Base-by-base conservation (phyloP, 1,140 invertebrate species). In the Panulirus ornatus region DNA sequence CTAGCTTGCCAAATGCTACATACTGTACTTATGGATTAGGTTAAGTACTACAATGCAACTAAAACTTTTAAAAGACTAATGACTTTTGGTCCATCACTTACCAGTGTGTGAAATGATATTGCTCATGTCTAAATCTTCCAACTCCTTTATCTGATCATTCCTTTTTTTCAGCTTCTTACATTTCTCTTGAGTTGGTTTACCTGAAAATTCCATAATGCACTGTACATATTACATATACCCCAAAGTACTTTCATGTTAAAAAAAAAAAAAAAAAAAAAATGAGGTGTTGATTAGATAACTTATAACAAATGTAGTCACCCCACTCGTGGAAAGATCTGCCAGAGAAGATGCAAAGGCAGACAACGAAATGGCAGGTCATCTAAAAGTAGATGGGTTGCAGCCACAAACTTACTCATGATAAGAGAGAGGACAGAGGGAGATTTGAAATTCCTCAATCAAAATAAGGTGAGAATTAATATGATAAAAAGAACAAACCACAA, bases 101-200 rank as follows among this genome's bases (percentile, higher is more conserved):
- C 84, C 71, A 40, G 70, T 73, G 11, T 40, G 42, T 9, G 42
- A 5, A 16, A 87, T 79, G 54, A 87, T 87, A 54, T 78, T 87
- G 30, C 11, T 27, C 73, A 58, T 58, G 42, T 87, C 84, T 16
- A 87, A 54, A 1, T 76, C 71, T n/a, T 19, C 75, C 34, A 87
- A 6, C 38, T 87, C 84, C 38, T 66, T 79, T 44, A 79, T 42
- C 47, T 16, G 1, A 14, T 87, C 84, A 22, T 63, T 9, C 51
- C 36, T 78, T 22, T 47, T 36, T 40, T 34, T 78, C 38, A 78
- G 1, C 11, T 44, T 78, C 54, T 87, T 79, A 34, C 84, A 87
- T n/a, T 81, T 81, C 42, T 40, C 30, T n/a, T 34, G 2, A 0
- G 78, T 81, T 30, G 78, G 78, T 1, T 27, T 9, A 34, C 78